These are phyloP conservation scores for Limnephilus marmoratus DNA, from an alignment of 2,888 invertebrate genomes.

Conservation along the genomic window DNA sequence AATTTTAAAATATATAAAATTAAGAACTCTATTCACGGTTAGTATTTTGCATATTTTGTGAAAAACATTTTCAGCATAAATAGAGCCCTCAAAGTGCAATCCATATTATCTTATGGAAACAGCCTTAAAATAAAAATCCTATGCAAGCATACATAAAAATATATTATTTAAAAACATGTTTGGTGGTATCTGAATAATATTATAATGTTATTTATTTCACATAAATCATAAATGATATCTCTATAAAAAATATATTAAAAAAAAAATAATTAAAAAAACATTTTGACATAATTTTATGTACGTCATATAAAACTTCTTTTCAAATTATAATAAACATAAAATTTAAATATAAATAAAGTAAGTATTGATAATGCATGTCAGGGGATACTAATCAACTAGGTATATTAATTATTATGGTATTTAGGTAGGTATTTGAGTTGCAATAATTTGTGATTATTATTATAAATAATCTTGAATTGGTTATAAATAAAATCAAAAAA, in stretches of 20 bases:
- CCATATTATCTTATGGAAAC: constrained; percentile 23
- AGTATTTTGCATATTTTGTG: neutral
- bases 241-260: neutral
- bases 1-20: neutral
- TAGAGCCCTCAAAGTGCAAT: constrained; percentile 8
- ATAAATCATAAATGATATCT: neutral
- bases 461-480: neutral
- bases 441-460: neutral
- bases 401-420: constrained; percentile 64
- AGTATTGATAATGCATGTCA: neutral
- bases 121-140: constrained; percentile 39
- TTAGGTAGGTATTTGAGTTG: constrained; percentile 13
- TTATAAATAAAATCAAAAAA: neutral
- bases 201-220: neutral
- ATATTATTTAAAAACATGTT: constrained; percentile 32
- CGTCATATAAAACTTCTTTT: neutral
- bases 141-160: constrained; percentile 45
- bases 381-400: neutral
- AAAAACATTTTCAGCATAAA: neutral
- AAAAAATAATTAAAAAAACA: constrained; percentile 44
- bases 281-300: neutral
- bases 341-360: neutral
- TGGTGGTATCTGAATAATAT: neutral
- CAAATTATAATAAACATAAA: neutral
- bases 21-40: neutral